Base-by-base conservation (phyloP, 2,797 vertebrate genomes). In the Melanotaenia parkinsoni region DNA sequence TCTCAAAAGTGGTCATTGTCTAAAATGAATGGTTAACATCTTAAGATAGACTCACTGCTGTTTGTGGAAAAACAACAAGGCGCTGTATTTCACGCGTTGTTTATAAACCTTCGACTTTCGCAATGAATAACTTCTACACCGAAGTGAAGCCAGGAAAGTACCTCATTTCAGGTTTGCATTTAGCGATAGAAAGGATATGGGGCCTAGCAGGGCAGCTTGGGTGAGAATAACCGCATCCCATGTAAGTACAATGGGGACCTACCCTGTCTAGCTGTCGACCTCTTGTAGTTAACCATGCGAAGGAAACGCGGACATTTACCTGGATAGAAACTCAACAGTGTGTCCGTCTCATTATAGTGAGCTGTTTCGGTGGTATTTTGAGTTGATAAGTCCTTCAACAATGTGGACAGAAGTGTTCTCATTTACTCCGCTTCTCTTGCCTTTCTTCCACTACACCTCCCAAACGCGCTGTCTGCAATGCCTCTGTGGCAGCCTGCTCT, bases 371-470 rank as follows among this genome's bases (percentile, higher is more conserved):
- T 80, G 90, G 81, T 78, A 81, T 90, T 81, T 88, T 86, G 85
- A 87, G 89, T 89, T 88, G 93, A 89, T 90, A 89, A 91, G 91
- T 94, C 94, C 95, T 92, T 92, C 78, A 91, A 93, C 91, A 94
- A 93, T 90, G 85, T 94, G 92, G 89, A 88, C 91, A 94, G 88
- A 93, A 94, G 91, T 92, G 93, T 89, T 94, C 93, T 94, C 93
- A 95, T 95, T 94, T 90, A 94, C 93, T 94, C 93, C 88, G 93
- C 93, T 92, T 94, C 92, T 93, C 88, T 93, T 86, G 92, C 92
- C 91, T 94, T 94, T 94, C 92, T 94, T 93, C 92, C 92, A 94
- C 93, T 94, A 91, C 93, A 91, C 93, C 94, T 95, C 93, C 93
- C 93, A 86, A 92, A 90, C 92, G 92, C 88, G 86, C 89, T 86